phyloP scores from a whole-genome alignment of 2,113 vertebrate species.

The Nyctereutes procyonoides region DNA sequence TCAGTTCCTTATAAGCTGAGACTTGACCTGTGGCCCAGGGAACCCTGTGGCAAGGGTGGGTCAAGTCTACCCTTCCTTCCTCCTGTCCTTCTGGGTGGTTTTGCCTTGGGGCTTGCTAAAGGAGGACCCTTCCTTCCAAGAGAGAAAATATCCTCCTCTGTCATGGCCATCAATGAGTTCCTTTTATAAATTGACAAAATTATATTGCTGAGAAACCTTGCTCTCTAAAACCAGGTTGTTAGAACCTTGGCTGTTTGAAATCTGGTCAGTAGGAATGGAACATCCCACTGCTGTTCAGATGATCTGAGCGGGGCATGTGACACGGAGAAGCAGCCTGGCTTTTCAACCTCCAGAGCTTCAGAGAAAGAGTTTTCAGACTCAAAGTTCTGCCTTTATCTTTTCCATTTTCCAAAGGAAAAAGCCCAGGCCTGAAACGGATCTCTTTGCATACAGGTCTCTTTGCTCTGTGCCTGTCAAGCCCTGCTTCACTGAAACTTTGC shows the following conservation, averaged over 20 bases:
- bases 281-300: neutral
- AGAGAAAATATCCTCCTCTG: neutral
- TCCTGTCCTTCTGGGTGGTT: neutral
- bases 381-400: neutral
- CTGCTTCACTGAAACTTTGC: accelerated
- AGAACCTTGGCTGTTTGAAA: neutral
- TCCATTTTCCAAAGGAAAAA: neutral
- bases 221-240: neutral
- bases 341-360: neutral
- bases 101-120: neutral
- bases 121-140: neutral
- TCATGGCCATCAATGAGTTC: neutral
- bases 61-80: neutral
- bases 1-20: neutral
- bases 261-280: neutral
- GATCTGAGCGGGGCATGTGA: neutral
- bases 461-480: neutral
- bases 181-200: neutral
- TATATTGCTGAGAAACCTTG: neutral
- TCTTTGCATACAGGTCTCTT: neutral
- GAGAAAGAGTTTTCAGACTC: neutral
- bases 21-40: neutral
- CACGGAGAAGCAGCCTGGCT: neutral
- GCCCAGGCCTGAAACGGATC: neutral
- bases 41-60: neutral